A percentile compares a stretch with the other conserved stretches of the same genome.
These are phyloP conservation scores for Anser cygnoides DNA, from an alignment of 2,113 vertebrate species.

Conservation along the genomic window DNA sequence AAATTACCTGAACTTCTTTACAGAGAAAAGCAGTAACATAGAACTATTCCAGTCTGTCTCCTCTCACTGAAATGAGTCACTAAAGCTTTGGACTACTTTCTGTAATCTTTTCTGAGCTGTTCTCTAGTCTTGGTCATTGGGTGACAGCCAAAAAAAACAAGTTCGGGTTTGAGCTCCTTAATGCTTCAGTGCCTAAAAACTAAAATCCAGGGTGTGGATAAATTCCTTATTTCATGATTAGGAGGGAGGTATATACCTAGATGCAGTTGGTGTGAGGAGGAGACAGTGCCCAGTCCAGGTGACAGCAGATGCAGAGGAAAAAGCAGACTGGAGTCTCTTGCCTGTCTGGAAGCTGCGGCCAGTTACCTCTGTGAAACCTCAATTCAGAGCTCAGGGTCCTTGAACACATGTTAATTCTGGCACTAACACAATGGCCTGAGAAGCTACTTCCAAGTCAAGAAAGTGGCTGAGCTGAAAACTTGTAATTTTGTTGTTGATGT, in stretches of 20 bases:
- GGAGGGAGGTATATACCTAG: not conserved
- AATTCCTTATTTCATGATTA: not conserved
- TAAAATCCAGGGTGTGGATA: not conserved
- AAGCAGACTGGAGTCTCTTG: not conserved
- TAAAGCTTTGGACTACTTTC: not conserved
- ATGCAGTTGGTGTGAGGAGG: not conserved
- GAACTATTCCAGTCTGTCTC: not conserved
- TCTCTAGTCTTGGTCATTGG: not conserved
- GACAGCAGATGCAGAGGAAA: not conserved
- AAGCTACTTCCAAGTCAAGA: not conserved
- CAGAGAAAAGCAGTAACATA: not conserved
- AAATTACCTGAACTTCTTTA: not conserved
- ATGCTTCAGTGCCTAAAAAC: not conserved
- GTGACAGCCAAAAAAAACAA: not conserved
- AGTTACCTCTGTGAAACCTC: not conserved
- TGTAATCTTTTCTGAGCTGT: not conserved
- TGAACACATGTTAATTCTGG: accelerated
- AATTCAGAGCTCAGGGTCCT: not conserved
- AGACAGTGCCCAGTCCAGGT: not conserved
- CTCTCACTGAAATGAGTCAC: not conserved
- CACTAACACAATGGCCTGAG: accelerated
- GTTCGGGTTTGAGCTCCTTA: not conserved
- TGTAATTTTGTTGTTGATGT: not conserved
- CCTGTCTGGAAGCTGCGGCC: not conserved
- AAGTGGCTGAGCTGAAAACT: not conserved